phyloP scores from a whole-genome alignment of 2,888 invertebrate species.

The Drosophila cognata region DNA sequence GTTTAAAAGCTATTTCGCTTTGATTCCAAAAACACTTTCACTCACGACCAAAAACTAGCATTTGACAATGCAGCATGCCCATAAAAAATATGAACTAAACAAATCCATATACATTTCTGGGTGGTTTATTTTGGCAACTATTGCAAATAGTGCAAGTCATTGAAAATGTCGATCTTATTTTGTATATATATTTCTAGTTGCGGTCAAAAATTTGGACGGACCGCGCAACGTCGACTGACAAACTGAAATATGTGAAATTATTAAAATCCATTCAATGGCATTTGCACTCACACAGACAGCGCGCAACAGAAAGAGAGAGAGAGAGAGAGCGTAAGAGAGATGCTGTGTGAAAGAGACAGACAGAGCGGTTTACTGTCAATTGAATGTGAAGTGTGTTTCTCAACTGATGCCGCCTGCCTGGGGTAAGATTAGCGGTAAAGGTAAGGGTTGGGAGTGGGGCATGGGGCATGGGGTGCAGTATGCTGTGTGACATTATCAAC shows the following conservation, averaged over 20 bases:
- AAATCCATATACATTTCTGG: background rate
- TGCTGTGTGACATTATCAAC: constrained; percentile 17
- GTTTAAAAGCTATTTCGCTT: background rate
- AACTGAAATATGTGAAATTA: constrained; percentile 65
- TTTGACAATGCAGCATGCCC: constrained; percentile 30
- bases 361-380: constrained; percentile 49
- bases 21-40: constrained; percentile 13
- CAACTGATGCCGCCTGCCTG: constrained; percentile 16
- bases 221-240: constrained; percentile 50
- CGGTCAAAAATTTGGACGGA: constrained; percentile 53
- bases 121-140: constrained; percentile 20
- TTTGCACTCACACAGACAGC: constrained; percentile 25
- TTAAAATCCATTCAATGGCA: constrained; percentile 68
- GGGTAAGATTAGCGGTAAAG: constrained; percentile 8
- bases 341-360: background rate
- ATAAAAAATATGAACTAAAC: constrained; percentile 5
- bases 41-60: constrained; percentile 7
- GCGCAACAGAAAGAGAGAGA: background rate
- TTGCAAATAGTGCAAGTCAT: background rate
- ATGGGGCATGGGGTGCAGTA: background rate
- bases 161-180: constrained; percentile 1
- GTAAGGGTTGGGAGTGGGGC: background rate
- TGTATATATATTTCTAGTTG: constrained; percentile 11
- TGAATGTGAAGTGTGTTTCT: constrained; percentile 55
- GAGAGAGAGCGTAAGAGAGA: background rate